Conservation (phyloP, 2,888 invertebrate genomes). For the Dione vanillae region DNA sequence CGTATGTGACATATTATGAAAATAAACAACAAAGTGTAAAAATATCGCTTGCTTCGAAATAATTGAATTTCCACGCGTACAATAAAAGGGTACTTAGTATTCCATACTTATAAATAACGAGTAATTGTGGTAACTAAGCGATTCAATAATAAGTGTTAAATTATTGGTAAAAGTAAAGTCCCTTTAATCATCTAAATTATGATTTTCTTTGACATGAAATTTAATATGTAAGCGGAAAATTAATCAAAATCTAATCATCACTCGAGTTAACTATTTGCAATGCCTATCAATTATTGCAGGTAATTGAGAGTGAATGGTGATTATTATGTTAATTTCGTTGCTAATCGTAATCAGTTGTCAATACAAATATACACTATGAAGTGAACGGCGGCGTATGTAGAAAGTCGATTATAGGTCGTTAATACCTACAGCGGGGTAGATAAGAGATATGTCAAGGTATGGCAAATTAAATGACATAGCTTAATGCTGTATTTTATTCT, state of each 20-base stretch:
- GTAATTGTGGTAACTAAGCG: no score
- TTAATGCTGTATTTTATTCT: no score
- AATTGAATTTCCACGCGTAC: slow-evolving; percentile 37
- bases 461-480: no score
- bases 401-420: no score
- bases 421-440: no score
- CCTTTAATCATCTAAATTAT: no score
- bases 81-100: slow-evolving; percentile 37
- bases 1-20: slow-evolving; percentile 28
- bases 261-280: background rate
- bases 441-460: no score
- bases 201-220: background rate
- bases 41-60: slow-evolving; percentile 34
- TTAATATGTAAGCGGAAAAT: slow-evolving; percentile 4
- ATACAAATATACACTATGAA: background rate
- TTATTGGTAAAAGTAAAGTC: no score
- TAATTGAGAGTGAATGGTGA: background rate
- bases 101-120: no score
- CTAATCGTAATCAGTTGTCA: slow-evolving; percentile 2
- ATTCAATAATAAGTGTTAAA: no score
- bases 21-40: slow-evolving; percentile 31
- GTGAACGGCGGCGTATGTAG: no score
- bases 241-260: slow-evolving; percentile 6
- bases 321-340: slow-evolving; percentile 16
- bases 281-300: slow-evolving; percentile 12